Conservation (phyloP, 2,113 vertebrate species). For the Gadus macrocephalus region DNA sequence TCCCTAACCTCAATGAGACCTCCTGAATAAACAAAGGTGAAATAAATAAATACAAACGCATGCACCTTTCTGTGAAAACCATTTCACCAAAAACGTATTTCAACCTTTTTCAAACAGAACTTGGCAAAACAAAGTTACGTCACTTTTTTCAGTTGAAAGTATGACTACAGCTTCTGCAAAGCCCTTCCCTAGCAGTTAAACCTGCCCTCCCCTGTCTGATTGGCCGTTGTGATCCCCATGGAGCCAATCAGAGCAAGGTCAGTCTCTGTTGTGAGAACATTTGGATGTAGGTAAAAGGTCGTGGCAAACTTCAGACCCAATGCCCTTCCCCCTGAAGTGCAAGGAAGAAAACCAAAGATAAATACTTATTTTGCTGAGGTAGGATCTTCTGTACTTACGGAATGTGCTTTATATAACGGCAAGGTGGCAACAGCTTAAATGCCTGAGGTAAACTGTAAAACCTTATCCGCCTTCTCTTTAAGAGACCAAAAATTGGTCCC, state of each 20-base stretch:
- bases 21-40: no score
- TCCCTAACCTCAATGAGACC: no score
- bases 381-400: slow-evolving; percentile 12
- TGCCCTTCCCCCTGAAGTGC: slow-evolving; percentile 38
- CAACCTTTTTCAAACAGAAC: no score
- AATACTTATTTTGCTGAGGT: slow-evolving; percentile 33
- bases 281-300: slow-evolving; percentile 70
- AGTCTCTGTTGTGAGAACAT: slow-evolving; percentile 32
- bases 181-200: no score
- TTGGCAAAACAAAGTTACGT: no score
- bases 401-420: slow-evolving; percentile 3
- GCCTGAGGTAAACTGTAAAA: not conserved
- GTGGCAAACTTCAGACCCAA: slow-evolving; percentile 28
- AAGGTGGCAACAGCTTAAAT: not conserved
- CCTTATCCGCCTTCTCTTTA: no score
- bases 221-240: slow-evolving; percentile 35
- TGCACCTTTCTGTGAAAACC: no score
- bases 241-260: slow-evolving; percentile 46
- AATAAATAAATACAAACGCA: no score
- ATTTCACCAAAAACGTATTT: no score
- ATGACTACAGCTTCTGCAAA: no score
- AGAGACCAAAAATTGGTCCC: no score
- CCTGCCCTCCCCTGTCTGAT: slow-evolving; percentile 36
- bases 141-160: no score
- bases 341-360: slow-evolving; percentile 10